phyloP scores from a whole-genome alignment of 2,888 invertebrate genomes.

The Trichacis sp. region DNA sequence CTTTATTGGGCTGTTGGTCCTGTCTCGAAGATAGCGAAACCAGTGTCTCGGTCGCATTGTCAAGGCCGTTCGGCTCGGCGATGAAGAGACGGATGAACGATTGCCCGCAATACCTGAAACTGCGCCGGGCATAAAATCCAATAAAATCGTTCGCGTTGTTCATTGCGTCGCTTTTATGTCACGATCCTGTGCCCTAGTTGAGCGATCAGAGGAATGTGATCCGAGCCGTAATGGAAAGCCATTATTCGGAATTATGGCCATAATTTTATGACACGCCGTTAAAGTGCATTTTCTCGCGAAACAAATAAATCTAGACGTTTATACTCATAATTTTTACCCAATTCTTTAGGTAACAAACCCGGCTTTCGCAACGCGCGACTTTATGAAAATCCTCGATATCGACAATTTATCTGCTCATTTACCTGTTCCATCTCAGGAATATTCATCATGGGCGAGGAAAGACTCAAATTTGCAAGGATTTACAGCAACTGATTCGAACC shows the following conservation, averaged over 20 bases:
- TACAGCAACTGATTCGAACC: neutral
- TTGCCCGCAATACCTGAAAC: too few species aligned
- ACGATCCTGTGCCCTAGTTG: too few species aligned
- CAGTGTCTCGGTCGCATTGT: constrained; percentile 55
- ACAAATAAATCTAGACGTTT: neutral
- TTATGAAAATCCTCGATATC: too few species aligned
- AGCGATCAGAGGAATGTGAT: too few species aligned
- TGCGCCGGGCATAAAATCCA: too few species aligned
- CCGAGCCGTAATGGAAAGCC: too few species aligned
- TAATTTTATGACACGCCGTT: neutral
- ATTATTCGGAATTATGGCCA: neutral
- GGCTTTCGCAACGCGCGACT: too few species aligned
- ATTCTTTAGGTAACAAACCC: neutral
- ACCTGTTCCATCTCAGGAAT: neutral
- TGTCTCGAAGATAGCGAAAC: constrained; percentile 43
- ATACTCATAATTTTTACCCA: neutral
- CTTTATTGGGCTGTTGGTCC: constrained; percentile 48
- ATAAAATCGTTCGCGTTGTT: neutral
- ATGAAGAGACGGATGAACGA: constrained; percentile 13
- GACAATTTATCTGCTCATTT: neutral
- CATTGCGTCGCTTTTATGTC: neutral
- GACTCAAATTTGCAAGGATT: neutral
- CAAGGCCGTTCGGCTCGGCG: constrained; percentile 56
- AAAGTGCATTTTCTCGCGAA: neutral
- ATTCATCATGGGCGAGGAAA: neutral